Conservation (phyloP, 92 coral and sea anemone genomes). For the Bergia puertoricense region DNA sequence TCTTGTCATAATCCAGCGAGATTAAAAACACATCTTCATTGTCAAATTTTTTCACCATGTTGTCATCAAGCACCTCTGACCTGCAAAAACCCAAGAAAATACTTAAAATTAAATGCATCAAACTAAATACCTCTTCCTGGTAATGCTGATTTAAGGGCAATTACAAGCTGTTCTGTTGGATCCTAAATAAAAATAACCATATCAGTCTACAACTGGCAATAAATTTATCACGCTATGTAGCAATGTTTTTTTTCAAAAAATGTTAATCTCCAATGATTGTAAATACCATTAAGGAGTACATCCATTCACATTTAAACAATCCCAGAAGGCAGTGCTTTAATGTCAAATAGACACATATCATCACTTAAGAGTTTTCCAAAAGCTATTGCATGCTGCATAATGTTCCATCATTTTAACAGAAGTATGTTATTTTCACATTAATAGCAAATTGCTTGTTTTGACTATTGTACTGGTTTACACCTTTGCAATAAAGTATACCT, state of each 20-base stretch:
- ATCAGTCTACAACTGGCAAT: too few relatives aligned
- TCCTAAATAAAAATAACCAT: background rate
- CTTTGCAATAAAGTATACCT: constrained; percentile 40
- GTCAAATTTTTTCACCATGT: constrained; percentile 23
- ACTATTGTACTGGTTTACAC: background rate
- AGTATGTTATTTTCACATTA: background rate
- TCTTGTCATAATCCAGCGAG: constrained; percentile 33
- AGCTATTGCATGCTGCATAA: too few relatives aligned
- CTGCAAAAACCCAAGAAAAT: background rate
- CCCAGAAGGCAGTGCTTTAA: too few relatives aligned
- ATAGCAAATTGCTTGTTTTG: background rate
- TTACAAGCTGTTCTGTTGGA: background rate
- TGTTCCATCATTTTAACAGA: background rate
- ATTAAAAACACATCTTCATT: constrained; percentile 36
- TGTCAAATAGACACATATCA: too few relatives aligned
- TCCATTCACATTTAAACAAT: too few relatives aligned
- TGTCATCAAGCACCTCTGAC: constrained; percentile 20
- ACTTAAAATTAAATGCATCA: background rate
- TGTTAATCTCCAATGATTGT: too few relatives aligned
- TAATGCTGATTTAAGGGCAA: background rate
- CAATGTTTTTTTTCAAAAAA: too few relatives aligned
- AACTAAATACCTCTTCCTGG: background rate
- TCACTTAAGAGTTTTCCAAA: too few relatives aligned
- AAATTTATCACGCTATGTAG: too few relatives aligned
- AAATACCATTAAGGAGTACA: too few relatives aligned